These are phyloP conservation scores for Drosophila lini DNA, from an alignment of 1,140 invertebrate species.

Conservation along the genomic window DNA sequence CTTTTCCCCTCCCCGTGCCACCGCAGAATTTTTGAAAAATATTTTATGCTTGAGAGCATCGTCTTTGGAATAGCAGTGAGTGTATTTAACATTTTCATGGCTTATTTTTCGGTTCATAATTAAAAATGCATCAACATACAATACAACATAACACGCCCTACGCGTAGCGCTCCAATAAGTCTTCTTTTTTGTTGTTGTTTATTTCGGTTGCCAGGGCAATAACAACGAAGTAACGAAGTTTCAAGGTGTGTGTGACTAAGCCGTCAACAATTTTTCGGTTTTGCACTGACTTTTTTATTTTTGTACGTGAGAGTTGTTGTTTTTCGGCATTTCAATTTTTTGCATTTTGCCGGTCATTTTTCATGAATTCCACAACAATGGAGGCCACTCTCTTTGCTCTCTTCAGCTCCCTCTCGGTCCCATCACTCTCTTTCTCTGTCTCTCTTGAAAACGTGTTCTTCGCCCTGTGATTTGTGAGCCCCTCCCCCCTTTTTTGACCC, in stretches of 20 bases:
- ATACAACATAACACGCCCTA: constrained; percentile 59
- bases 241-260: constrained; percentile 80
- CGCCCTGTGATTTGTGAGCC: constrained; percentile 37
- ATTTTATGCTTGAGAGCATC: constrained; percentile 74
- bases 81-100: constrained; percentile 60
- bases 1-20: not conserved
- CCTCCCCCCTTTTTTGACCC: constrained; percentile 8
- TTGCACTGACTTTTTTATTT: constrained; percentile 35
- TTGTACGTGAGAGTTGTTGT: constrained; percentile 37
- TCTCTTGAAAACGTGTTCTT: constrained; percentile 62
- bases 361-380: constrained; percentile 47
- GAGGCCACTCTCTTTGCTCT: constrained; percentile 22
- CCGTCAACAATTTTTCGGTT: constrained; percentile 64
- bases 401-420: not conserved
- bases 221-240: constrained; percentile 40
- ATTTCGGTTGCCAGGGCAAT: constrained; percentile 72
- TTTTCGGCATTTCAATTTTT: constrained; percentile 53
- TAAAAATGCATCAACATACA: constrained; percentile 74
- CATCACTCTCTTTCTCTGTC: not conserved
- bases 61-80: constrained; percentile 21
- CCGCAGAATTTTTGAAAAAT: constrained; percentile 13
- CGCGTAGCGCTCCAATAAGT: constrained; percentile 48
- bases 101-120: constrained; percentile 70
- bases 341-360: constrained; percentile 74
- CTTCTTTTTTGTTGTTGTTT: constrained; percentile 38